phyloP scores from a whole-genome alignment of 2,113 vertebrate genomes.

The Sterrhoptilus dennistouni region DNA sequence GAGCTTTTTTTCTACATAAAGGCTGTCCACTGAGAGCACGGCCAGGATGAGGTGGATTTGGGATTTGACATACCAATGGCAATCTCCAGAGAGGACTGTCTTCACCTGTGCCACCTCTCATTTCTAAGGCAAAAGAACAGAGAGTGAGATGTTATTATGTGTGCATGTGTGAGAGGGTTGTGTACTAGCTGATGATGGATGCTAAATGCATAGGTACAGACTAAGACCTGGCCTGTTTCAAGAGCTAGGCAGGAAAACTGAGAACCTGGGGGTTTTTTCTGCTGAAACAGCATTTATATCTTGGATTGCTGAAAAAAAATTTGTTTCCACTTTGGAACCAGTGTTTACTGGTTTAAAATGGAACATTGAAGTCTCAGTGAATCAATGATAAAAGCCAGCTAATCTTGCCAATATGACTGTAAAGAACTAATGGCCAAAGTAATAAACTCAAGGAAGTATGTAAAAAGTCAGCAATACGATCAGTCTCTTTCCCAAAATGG shows the following conservation, averaged over 20 bases:
- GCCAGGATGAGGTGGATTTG: background rate
- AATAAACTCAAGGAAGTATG: background rate
- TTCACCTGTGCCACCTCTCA: background rate
- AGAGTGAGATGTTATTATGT: no score
- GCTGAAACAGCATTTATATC: background rate
- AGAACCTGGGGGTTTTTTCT: background rate
- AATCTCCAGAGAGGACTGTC: background rate
- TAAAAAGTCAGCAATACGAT: background rate
- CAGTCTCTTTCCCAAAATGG: background rate
- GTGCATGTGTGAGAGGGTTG: fast-evolving
- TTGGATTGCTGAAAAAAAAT: background rate
- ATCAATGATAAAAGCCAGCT: background rate
- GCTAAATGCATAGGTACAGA: fast-evolving
- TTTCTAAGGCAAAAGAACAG: background rate
- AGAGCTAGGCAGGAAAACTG: background rate
- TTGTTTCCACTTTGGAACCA: background rate
- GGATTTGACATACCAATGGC: background rate
- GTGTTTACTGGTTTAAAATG: background rate
- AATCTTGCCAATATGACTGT: background rate
- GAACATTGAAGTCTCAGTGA: background rate
- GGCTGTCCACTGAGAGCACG: background rate
- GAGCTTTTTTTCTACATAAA: background rate
- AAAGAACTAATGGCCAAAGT: background rate
- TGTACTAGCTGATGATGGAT: background rate
- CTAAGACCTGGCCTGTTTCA: background rate